Percentiles rank a stretch among this genome's conserved stretches.
phyloP scores from a whole-genome alignment of 1,140 invertebrate species.

The Sinonovacula constricta region DNA sequence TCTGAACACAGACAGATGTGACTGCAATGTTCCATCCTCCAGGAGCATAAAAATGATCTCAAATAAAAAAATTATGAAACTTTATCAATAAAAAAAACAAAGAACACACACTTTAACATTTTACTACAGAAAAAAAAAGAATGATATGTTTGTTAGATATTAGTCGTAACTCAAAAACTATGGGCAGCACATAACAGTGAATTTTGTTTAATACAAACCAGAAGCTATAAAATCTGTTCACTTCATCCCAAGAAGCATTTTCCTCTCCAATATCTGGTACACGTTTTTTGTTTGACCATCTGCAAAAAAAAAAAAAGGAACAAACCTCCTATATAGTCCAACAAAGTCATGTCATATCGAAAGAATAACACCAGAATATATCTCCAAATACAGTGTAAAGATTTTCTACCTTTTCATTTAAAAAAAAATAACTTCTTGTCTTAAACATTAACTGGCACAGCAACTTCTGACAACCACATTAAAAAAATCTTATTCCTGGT shows the following conservation, averaged over 20 bases:
- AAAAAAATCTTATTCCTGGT: too few relatives aligned
- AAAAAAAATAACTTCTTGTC: too few relatives aligned
- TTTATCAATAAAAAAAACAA: not conserved
- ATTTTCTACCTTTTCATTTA: too few relatives aligned
- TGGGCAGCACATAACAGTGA: not conserved
- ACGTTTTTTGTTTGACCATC: conserved; percentile 94
- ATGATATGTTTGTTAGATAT: not conserved
- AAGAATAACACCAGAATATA: not conserved
- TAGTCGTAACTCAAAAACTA: not conserved
- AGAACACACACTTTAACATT: not conserved
- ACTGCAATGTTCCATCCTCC: too few relatives aligned
- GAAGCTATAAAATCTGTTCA: conserved; percentile 82
- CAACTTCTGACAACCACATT: too few relatives aligned
- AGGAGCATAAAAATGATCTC: too few relatives aligned
- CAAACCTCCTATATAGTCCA: not conserved
- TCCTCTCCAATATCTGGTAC: conserved; percentile 92
- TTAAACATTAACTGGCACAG: too few relatives aligned
- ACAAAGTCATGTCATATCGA: not conserved
- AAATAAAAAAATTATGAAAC: not conserved
- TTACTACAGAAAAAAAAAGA: not conserved
- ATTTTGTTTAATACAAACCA: conserved; percentile 76
- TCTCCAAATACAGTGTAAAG: too few relatives aligned
- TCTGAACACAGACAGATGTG: too few relatives aligned
- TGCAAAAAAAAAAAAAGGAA: conserved; percentile 68
- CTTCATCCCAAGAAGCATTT: conserved; percentile 81